phyloP scores from a whole-genome alignment of 2,113 vertebrate species.

The Marmota monax region DNA sequence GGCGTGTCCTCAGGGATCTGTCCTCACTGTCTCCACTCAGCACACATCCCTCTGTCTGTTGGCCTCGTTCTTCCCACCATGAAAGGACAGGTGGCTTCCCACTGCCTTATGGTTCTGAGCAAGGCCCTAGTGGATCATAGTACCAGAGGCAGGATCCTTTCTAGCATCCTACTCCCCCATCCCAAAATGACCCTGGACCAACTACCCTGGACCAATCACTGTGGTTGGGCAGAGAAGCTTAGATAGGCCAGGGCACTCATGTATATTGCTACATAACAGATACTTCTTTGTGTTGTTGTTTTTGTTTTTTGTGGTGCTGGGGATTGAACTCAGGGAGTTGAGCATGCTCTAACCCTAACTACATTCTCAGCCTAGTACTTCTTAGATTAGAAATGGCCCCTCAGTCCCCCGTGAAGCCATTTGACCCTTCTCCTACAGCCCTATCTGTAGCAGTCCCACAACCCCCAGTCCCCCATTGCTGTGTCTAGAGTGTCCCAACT shows the following conservation, averaged over 20 bases:
- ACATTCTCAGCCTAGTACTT: neutral
- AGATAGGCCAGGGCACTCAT: neutral
- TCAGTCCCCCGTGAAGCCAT: neutral
- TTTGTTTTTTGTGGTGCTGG: neutral
- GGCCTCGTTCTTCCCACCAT: too few species aligned
- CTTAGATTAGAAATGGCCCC: too few species aligned
- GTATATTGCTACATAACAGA: neutral
- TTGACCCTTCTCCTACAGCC: too few species aligned
- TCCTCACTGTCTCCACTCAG: too few species aligned
- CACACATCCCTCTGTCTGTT: neutral
- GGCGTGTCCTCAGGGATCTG: neutral
- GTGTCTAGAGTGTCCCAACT: too few species aligned
- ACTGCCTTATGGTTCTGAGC: neutral
- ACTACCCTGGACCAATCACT: neutral
- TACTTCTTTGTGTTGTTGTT: neutral
- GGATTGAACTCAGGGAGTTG: neutral
- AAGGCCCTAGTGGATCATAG: neutral
- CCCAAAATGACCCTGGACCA: neutral
- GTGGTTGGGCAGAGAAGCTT: fast-evolving
- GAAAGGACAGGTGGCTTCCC: neutral
- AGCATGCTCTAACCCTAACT: neutral
- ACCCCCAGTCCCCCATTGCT: too few species aligned
- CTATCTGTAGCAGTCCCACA: too few species aligned
- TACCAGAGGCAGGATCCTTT: neutral
- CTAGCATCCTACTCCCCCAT: neutral